Conservation (phyloP, 2,113 vertebrate species). For the Puntigrus tetrazona region DNA sequence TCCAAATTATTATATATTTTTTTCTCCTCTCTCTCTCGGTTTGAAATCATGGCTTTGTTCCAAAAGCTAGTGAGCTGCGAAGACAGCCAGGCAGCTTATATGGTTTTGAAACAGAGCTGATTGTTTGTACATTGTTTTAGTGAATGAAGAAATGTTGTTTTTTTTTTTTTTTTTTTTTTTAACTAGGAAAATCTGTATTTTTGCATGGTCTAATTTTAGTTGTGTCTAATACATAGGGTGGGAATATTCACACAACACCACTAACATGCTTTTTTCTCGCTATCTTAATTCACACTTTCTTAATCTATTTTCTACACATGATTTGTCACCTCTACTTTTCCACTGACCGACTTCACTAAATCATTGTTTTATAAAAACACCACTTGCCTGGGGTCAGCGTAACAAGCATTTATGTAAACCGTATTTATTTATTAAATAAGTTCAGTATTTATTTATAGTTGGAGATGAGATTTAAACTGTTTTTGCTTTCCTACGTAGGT, state of each 20-base stretch:
- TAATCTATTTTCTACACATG: not conserved
- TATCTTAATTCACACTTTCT: not conserved
- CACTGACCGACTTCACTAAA: not conserved
- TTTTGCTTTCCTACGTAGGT: slow-evolving; percentile 71
- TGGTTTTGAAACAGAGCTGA: not conserved
- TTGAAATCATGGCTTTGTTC: not conserved
- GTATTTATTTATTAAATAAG: not conserved
- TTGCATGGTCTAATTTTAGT: not conserved
- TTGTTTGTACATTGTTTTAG: not conserved
- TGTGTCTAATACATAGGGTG: not conserved
- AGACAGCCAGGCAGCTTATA: not conserved
- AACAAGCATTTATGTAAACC: not conserved
- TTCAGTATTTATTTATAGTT: not conserved
- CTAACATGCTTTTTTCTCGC: slow-evolving; percentile 21
- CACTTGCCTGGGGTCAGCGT: not conserved
- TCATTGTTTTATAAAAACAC: not conserved
- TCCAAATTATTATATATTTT: not conserved
- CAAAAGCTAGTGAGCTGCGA: not conserved
- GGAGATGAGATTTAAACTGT: not conserved
- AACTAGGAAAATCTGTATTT: not conserved
- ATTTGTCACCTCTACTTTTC: not conserved
- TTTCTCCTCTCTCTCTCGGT: not conserved
- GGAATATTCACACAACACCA: slow-evolving; percentile 3
- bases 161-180: too few species aligned
- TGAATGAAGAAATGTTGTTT: not conserved